Evolutionary conservation across 2,888 invertebrate species (phyloP), one percentile per base, ranked within the genome.

Genomic region (Yponomeuta evonymella): DNA sequence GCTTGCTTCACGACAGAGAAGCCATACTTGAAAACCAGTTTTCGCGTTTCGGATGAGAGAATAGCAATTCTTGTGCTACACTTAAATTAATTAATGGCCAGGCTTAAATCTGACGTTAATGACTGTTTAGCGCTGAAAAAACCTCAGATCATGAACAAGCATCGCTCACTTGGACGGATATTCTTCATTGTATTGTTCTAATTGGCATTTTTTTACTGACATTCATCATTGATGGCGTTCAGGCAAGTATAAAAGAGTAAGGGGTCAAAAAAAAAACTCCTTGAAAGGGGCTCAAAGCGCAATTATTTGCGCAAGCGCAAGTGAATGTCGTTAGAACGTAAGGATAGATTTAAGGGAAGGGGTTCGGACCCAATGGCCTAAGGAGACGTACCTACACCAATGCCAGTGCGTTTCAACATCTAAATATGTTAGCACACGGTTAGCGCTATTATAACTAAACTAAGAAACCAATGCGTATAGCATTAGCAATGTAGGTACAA

Each of bases 151-250:
- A 67, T 67, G 29, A 29, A 33, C 67, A 36, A 78, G 78, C 77
- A 76, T 79, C 67, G 67, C 72, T 74, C 71, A 71, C 67, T 71
- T 66, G 75, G 76, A 76, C 76, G 75, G 74, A 77, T 77, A 78
- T 80, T 80, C 80, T 83, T 83, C 83, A 82, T 81, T 78, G 75
- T 77, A 73, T 83, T 83, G 81, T 83, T 83, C 78, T 85, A 85
- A 85, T 86, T 86, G 83, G 75, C 75, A 77, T 82, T 87, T 72
- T 72, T 79, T 83, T 84, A 79, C 81, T 73, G 75, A 75, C 78
- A 82, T 84, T 79, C 81, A 81, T 83, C 79, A 80, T 75, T 79
- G 76, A 15, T 58, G 51, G 51, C 51, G 15, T 58, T 58, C 51
- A 58, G 51, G 51, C 51, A 15, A 12, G 51, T 51, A 51, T 76